Base-by-base conservation (phyloP, 2,797 vertebrate genomes). In the Sebastes hubbsi region DNA sequence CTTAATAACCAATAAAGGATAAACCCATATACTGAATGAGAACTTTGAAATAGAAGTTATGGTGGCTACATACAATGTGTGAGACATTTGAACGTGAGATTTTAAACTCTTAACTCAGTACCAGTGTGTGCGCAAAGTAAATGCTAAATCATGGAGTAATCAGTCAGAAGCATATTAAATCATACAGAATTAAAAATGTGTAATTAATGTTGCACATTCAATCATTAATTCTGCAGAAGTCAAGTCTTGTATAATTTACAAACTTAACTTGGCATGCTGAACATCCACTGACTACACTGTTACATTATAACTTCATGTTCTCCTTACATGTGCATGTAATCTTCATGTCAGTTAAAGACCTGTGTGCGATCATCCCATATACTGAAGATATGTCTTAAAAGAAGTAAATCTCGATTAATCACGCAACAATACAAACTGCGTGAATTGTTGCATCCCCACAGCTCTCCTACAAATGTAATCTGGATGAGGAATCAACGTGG, bases 131-230 rank as follows among this genome's bases (percentile, higher is more conserved):
- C 14, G 46, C 12, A 70, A 65, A 80, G 64, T 49, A 32, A 70
- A 80, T 29, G 46, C 20, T 14, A 42, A 49, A 72, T 63, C 16
- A 5, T 73, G 34, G 22, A n/a, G 8, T 60, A 61, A 87, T 86
- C 52, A 72, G 1, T 79, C 55, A 65, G 61, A 61, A 52, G 18
- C 30, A 42, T 60, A 72, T 72, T 52, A 55, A 75, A 63, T 59
- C 38, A 70, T 38, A 34, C 38, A 72, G 71, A 56, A 83, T 75
- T 62, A 4, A 75, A 56, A 30, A 22, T 16, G 10, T 32, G 1
- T 36, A 29, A 76, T 60, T 32, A 20, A 77, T 66, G 59, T 27
- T 18, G 27, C 60, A 73, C 32, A 56, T 62, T 70, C 7, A 25
- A 49, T 69, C 7, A 58, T 42, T 60, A 13, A 71, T 34, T 59